Evolutionary conservation across 1,140 invertebrate genomes (phyloP).

Genomic region (Tachypleus tridentatus): DNA sequence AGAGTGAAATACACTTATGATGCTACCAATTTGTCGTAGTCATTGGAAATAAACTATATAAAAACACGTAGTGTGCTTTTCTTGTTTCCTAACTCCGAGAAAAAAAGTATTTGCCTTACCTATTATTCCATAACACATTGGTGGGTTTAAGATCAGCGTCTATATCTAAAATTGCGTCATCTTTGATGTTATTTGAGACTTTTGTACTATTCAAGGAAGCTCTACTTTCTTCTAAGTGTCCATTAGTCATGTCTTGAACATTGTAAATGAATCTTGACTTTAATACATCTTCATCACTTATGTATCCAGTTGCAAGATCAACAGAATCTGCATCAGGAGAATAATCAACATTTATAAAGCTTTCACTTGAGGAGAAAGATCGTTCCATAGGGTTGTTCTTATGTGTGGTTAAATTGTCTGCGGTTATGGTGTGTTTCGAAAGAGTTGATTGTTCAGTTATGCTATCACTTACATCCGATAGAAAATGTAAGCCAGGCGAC

Average conservation of each 20-base stretch:
- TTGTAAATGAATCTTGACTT: constrained; percentile 34
- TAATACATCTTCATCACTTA: constrained; percentile 60
- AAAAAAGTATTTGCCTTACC: constrained; percentile 27
- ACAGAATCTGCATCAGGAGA: constrained; percentile 30
- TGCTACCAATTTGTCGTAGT: too few relatives aligned
- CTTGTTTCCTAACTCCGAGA: too few relatives aligned
- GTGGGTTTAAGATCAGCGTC: constrained; percentile 14
- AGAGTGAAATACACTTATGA: too few relatives aligned
- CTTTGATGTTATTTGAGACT: constrained; percentile 23
- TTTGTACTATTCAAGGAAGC: constrained; percentile 28
- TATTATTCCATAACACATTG: constrained; percentile 36
- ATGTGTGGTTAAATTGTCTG: constrained; percentile 7
- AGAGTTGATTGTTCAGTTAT: constrained; percentile 6
- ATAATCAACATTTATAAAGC: constrained; percentile 30
- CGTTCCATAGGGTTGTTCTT: constrained; percentile 14
- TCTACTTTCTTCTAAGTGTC: constrained; percentile 83
- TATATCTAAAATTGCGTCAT: constrained; percentile 24
- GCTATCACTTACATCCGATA: constrained; percentile 27
- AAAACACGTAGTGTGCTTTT: too few relatives aligned
- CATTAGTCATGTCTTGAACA: constrained; percentile 44
- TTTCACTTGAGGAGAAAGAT: constrained; percentile 12
- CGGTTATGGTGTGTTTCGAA: constrained; percentile 8
- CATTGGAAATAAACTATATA: too few relatives aligned
- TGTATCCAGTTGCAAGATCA: constrained; percentile 43
- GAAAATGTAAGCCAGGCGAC: constrained; percentile 21